A percentile compares a stretch with the other conserved stretches of the same genome.
These are phyloP conservation scores for Drosophila yakuba DNA, from an alignment of 1,140 invertebrate species.

Conservation along the genomic window DNA sequence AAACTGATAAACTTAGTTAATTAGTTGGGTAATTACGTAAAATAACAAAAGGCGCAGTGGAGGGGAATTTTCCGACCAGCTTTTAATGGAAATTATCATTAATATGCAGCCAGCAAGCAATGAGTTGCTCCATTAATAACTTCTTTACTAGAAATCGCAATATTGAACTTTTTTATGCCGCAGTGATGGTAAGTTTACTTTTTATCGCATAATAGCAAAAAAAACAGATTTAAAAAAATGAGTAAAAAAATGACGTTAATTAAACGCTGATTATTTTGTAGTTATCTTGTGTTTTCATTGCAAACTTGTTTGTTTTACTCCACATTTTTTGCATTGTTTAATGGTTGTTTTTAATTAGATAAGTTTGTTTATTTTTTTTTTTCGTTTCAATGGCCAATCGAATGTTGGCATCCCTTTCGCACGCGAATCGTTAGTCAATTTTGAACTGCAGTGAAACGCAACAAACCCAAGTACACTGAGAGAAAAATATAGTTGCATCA, in stretches of 20 bases:
- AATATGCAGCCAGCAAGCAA: slow-evolving; percentile 2
- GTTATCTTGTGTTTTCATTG: slow-evolving; percentile 37
- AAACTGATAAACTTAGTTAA: slow-evolving; percentile 5
- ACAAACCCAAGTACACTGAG: slow-evolving; percentile 11
- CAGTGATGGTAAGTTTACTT: background rate
- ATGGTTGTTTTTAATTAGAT: slow-evolving; percentile 49
- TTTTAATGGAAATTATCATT: slow-evolving; percentile 8
- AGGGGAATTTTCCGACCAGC: background rate
- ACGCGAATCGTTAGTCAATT: slow-evolving; percentile 36
- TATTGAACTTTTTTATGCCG: slow-evolving; percentile 9
- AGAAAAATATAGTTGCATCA: slow-evolving; percentile 8
- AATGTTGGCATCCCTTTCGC: slow-evolving; percentile 21
- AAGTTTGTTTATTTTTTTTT: slow-evolving; percentile 24
- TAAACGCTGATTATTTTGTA: slow-evolving; percentile 43
- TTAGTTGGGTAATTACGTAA: slow-evolving; percentile 3
- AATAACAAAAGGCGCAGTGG: background rate
- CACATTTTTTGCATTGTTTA: slow-evolving; percentile 21
- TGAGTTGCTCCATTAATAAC: slow-evolving; percentile 1
- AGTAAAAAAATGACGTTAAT: slow-evolving; percentile 30
- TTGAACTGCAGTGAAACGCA: slow-evolving; percentile 27
- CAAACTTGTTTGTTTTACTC: slow-evolving; percentile 30
- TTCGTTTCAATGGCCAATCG: slow-evolving; percentile 7
- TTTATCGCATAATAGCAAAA: slow-evolving; percentile 2
- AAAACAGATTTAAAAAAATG: background rate
- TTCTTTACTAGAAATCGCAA: background rate